A percentile compares a stretch with the other conserved stretches of the same genome.
Conservation (phyloP, 1,140 invertebrate genomes). For the Calliphora vicina region DNA sequence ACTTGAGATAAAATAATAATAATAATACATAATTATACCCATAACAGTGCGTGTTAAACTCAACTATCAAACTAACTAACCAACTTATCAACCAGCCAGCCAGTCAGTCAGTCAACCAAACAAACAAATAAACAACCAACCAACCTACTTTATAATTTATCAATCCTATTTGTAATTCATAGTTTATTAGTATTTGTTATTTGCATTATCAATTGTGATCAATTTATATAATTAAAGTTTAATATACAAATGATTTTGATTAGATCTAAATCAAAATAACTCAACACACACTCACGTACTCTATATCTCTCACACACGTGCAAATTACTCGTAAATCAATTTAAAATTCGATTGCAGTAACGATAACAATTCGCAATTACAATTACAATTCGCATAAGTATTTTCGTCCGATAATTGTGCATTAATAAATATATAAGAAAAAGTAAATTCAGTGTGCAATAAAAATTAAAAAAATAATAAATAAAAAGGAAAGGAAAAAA, state of each 20-base stretch:
- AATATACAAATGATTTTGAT: neutral
- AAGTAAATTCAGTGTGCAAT: neutral
- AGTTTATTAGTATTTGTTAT: slow-evolving; percentile 28
- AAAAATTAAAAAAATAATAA: neutral
- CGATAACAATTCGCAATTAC: neutral
- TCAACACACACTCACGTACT: neutral
- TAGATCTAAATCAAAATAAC: neutral
- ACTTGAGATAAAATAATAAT: slow-evolving; percentile 32
- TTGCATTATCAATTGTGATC: slow-evolving; percentile 31
- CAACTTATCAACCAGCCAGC: slow-evolving; percentile 23
- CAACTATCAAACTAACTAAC: neutral
- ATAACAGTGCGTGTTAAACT: slow-evolving; percentile 32
- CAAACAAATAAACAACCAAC: neutral
- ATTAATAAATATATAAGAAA: slow-evolving; percentile 24
- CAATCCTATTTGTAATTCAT: slow-evolving; percentile 33
- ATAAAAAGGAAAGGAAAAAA: neutral
- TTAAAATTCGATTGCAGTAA: neutral
- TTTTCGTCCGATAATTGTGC: slow-evolving; percentile 22
- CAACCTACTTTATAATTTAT: slow-evolving; percentile 37
- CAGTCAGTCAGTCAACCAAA: neutral
- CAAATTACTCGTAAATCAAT: neutral
- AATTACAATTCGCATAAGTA: neutral
- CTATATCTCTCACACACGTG: neutral
- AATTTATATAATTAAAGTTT: slow-evolving; percentile 31
- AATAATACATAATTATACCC: slow-evolving; percentile 28